Conservation (phyloP, 2,113 vertebrate species). For the Lepisosteus osseus region DNA sequence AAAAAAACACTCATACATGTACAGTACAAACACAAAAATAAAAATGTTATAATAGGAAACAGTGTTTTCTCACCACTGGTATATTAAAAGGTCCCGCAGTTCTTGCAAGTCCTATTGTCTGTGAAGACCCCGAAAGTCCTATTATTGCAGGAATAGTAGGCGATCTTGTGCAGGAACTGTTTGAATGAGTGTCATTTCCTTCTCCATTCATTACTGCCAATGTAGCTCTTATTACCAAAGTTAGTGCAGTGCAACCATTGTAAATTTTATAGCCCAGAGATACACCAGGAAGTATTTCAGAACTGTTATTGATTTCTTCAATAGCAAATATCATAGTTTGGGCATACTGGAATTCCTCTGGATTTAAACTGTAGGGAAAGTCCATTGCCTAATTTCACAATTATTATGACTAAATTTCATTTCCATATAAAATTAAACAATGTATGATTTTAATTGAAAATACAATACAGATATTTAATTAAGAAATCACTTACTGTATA, state of each 20-base stretch:
- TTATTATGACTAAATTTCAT: background rate
- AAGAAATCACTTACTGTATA: slow-evolving; percentile 50
- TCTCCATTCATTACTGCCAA: slow-evolving; percentile 61
- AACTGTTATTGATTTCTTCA: slow-evolving; percentile 67
- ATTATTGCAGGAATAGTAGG: slow-evolving; percentile 60
- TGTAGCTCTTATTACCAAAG: slow-evolving; percentile 59
- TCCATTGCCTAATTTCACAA: no score
- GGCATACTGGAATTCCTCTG: slow-evolving; percentile 62
- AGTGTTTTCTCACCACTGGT: slow-evolving; percentile 59
- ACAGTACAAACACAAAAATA: no score
- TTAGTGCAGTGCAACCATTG: slow-evolving; percentile 64
- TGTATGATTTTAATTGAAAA: background rate
- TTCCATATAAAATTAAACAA: background rate
- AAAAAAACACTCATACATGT: no score
- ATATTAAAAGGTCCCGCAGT: slow-evolving; percentile 64
- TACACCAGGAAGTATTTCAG: slow-evolving; percentile 55
- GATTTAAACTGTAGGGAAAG: slow-evolving; percentile 50
- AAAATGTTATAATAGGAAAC: background rate
- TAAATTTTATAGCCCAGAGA: slow-evolving; percentile 67
- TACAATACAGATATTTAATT: background rate
- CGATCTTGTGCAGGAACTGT: slow-evolving; percentile 40
- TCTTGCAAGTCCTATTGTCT: slow-evolving; percentile 64
- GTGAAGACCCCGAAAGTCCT: slow-evolving; percentile 65
- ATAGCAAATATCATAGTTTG: slow-evolving; percentile 70
- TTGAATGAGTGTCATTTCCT: slow-evolving; percentile 9